Evolutionary conservation across 2,113 vertebrate species (phyloP), one percentile per base, ranked within the genome.

Genomic region (Dipodomys merriami): DNA sequence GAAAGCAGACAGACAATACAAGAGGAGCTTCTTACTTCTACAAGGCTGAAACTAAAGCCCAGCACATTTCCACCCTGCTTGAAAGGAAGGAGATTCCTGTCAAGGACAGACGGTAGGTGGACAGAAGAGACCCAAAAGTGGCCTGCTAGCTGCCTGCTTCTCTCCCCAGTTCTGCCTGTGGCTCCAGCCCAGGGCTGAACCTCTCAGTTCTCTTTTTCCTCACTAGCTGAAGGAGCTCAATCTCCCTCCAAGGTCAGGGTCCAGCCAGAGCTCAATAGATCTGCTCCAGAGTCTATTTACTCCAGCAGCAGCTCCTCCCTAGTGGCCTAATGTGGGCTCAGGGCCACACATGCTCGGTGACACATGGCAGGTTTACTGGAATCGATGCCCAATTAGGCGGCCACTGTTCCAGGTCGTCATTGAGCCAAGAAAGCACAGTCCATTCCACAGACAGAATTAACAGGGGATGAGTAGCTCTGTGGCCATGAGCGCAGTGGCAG

Each of bases 371-470:
- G 86, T 18, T 92, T 92, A 65, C 60, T 10, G 92, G 72, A 86
- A 86, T 25, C 27, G 20, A 60, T 46, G 30, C 64, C 92, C 39
- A 20, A 35, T 84, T 73, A 69, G 67, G 65, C 8, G 19, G 60
- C 69, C 44, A 44, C 9, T 23, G 68, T 83, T 64, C 73, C n/a
- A 64, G 68, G 53, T 44, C 73, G 27, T 79, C 82, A 72, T 69
- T 83, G 73, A 82, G 60, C 76, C 39, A 33, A 67, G 80, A 92
- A 94, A 71, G 93, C 83, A 95, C 84, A 95, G 68, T 78, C 82
- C 89, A 53, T 77, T 49, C 84, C 85, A 30, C 60, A 27, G 2
- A 27, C 25, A 74, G 79, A 90, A 86, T 87, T 49, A 73, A 69
- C 13, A 2, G 11, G 65, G 73, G 57, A 35, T 39, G 19, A 22